These are phyloP conservation scores for Stegastes partitus DNA, from an alignment of 2,113 vertebrate genomes.

Conservation along the genomic window DNA sequence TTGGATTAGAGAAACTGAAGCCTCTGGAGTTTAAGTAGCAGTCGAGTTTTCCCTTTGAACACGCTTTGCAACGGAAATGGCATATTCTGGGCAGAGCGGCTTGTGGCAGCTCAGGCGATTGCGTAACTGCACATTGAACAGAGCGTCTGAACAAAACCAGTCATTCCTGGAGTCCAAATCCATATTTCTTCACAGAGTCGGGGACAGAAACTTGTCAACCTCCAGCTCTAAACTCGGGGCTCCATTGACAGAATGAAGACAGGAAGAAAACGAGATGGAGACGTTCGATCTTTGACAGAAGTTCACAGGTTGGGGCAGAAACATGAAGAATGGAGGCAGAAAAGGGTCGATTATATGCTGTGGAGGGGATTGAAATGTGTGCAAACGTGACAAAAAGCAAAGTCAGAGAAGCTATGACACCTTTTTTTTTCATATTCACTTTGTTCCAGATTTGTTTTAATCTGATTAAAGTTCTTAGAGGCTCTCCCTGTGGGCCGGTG, in stretches of 20 bases:
- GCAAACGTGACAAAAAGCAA: neutral
- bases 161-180: neutral
- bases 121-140: neutral
- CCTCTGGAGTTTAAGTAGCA: constrained; percentile 15
- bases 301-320: neutral
- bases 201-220: constrained; percentile 1
- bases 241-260: constrained; percentile 18
- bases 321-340: neutral
- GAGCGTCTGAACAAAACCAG: neutral
- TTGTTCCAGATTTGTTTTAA: constrained; percentile 40
- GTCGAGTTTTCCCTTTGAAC: constrained; percentile 22
- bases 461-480: constrained; percentile 46
- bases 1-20: neutral
- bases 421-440: constrained; percentile 24
- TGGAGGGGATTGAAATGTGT: neutral
- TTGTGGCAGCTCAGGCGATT: neutral
- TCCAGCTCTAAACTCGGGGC: constrained; percentile 26
- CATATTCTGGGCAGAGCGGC: neutral
- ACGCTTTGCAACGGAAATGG: neutral
- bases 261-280: constrained; percentile 11
- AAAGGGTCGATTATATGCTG: neutral
- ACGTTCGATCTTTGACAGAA: constrained; percentile 17
- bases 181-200: neutral
- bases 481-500: constrained; percentile 8
- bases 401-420: constrained; percentile 15